Evolutionary conservation across 2,797 vertebrate species (phyloP).

Genomic region (Myotis daubentonii): DNA sequence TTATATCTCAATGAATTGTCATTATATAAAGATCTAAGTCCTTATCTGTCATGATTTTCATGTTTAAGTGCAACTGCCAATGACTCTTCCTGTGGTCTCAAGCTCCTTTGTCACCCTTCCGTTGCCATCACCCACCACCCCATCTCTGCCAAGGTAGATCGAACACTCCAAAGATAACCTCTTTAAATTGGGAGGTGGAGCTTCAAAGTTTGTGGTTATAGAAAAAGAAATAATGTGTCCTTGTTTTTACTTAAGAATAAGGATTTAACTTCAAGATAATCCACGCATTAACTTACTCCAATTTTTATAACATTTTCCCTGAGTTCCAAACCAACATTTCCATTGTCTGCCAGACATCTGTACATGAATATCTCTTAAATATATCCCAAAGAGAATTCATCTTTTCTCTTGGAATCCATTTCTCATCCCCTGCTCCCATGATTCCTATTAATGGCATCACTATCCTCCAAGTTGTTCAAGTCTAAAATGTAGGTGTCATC

Average conservation of each 20-base stretch:
- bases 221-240: slow-evolving; percentile 1
- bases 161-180: background rate
- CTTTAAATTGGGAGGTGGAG: background rate
- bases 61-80: background rate
- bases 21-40: background rate
- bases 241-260: background rate
- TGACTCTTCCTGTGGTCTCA: background rate
- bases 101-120: background rate
- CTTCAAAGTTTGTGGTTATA: slow-evolving; percentile 19
- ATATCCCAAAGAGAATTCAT: slow-evolving; percentile 49
- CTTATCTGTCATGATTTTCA: background rate
- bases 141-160: background rate
- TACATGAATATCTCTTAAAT: slow-evolving; percentile 9
- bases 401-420: slow-evolving; percentile 39
- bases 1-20: background rate
- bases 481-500: slow-evolving; percentile 36
- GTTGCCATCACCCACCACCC: no score
- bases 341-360: slow-evolving; percentile 66
- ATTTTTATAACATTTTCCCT: slow-evolving; percentile 33
- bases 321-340: slow-evolving; percentile 35
- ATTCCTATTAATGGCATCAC: slow-evolving; percentile 18
- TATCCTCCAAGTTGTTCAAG: background rate
- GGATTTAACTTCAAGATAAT: slow-evolving; percentile 54
- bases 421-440: slow-evolving; percentile 14
- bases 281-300: slow-evolving; percentile 45